phyloP scores from a whole-genome alignment of 2,797 vertebrate species.

The Myotis planiceps region DNA sequence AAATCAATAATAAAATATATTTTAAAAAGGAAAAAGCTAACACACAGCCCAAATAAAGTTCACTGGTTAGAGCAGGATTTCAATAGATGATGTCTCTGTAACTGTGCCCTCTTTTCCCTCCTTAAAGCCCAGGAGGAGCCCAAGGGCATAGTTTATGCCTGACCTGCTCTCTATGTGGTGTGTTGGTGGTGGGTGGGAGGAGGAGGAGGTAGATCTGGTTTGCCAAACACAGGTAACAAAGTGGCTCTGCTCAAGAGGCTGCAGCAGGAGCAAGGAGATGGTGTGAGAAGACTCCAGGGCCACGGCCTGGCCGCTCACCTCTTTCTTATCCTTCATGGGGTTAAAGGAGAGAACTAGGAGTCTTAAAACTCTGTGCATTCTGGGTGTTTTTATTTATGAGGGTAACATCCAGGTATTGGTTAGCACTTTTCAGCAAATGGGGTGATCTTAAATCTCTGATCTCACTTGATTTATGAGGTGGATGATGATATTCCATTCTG shows the following conservation, averaged over 20 bases:
- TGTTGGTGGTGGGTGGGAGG: not conserved
- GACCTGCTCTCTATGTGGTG: not conserved
- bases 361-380: too few species aligned
- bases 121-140: not conserved
- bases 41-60: not conserved
- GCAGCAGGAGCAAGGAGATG: not conserved
- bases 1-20: too few species aligned
- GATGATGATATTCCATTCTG: not conserved
- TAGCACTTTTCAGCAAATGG: not conserved
- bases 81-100: not conserved
- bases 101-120: not conserved
- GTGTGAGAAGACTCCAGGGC: not conserved
- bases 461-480: not conserved
- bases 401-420: not conserved
- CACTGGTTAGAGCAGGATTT: not conserved
- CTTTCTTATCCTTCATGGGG: not conserved
- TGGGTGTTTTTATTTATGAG: not conserved
- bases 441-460: not conserved
- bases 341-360: not conserved
- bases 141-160: not conserved
- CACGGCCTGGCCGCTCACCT: fast-evolving
- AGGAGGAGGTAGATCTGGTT: not conserved
- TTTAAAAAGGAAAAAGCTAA: not conserved
- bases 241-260: not conserved
- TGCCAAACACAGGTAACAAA: not conserved